These are phyloP conservation scores for Chrysochloris asiatica DNA, from an alignment of 2,113 vertebrate genomes.

Conservation along the genomic window DNA sequence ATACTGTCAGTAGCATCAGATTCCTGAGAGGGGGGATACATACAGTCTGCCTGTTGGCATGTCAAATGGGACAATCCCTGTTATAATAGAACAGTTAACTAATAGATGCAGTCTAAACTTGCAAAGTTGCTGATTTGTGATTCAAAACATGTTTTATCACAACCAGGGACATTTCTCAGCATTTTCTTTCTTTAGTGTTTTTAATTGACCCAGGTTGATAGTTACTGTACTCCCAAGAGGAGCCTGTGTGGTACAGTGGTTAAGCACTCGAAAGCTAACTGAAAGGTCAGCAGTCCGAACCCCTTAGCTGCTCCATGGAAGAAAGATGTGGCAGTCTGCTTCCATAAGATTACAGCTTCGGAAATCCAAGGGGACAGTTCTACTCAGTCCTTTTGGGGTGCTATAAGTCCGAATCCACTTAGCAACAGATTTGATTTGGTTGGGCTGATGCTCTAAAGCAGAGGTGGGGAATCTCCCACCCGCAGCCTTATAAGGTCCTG, in stretches of 20 bases:
- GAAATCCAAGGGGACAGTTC: neutral
- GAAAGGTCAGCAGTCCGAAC: neutral
- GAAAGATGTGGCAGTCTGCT: neutral
- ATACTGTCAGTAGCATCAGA: neutral
- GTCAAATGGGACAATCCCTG: constrained; percentile 31
- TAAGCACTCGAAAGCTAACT: neutral
- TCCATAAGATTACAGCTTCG: neutral
- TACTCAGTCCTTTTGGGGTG: neutral
- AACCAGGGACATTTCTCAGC: constrained; percentile 43
- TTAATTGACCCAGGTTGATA: constrained; percentile 53
- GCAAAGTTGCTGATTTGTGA: constrained; percentile 57
- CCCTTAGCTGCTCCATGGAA: neutral
- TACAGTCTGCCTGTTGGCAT: neutral
- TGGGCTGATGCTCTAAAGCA: neutral
- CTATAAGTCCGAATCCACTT: neutral
- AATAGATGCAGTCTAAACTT: constrained; percentile 54
- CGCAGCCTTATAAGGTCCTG: too few species aligned
- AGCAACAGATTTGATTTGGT: neutral
- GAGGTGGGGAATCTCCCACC: too few species aligned
- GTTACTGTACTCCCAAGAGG: neutral
- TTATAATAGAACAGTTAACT: constrained; percentile 55
- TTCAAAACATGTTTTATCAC: constrained; percentile 58
- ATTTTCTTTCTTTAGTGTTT: constrained; percentile 38
- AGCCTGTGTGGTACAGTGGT: neutral
- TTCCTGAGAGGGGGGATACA: constrained; percentile 19